Evolutionary conservation across 30 jellyfish, hydroid and myxozoan species (phyloP), one percentile per base, ranked within the genome.

Genomic region (Catostylus mosaicus): DNA sequence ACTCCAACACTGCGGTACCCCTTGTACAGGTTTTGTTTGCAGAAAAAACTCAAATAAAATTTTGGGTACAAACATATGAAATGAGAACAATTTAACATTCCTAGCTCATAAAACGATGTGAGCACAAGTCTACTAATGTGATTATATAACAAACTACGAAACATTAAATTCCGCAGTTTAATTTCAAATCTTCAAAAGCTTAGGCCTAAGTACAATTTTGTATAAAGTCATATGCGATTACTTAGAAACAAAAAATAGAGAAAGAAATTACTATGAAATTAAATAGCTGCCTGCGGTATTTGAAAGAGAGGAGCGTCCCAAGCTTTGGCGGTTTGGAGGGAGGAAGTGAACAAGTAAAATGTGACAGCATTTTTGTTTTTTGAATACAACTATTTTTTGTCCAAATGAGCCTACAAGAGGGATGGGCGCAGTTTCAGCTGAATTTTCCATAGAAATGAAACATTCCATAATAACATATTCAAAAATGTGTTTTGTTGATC

Each of bases 151-250:
- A 36, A 46, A 36, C 20, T 23, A 46, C 80, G 59, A 68, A 68
- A 68, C 36, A 18, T 29, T 33, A 33, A 38, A 36, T 68, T 68
- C 64, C 64, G 59, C 34, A 23, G 32, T 66, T 57, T 32, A 66
- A 30, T 30, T 33, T 66, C 8, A 33, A 47, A 70, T 43, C 46
- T 29, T 46, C 54, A 0, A 30, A 72, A 72, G 77, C 65, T 57
- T 56, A 75, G 47, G 87, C 67, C 48, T 47, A 79, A 67, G 12
- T 62, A 80, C 31, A 38, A 82, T 68, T 68, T 68, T 20, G 59
- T 33, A 33, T 23, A 32, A 68, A 33, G 80, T 61, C 80, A 68
- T 37, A 68, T 30, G 20, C 24, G 71, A 26, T 59, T 59, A 59
- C 38, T 59, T 19, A 22, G 26, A 59, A 59, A n/a, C 56, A 43